These are phyloP conservation scores for Pterophyllum scalare DNA, from an alignment of 2,113 vertebrate genomes.

Conservation along the genomic window DNA sequence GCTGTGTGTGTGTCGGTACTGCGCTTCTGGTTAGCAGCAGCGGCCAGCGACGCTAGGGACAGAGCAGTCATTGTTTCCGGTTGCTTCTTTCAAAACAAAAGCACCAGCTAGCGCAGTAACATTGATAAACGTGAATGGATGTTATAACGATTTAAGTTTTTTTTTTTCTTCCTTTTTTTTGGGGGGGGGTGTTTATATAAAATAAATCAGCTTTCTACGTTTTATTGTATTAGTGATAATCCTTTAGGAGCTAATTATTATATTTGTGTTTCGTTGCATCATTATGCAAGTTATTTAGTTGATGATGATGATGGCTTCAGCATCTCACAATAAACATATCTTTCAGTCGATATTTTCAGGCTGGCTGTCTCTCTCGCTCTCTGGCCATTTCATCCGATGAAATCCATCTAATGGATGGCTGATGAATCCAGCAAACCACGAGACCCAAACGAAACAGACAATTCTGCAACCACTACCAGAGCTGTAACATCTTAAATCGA, in stretches of 20 bases:
- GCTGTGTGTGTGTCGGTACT: background rate
- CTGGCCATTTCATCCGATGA: background rate
- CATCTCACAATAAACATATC: too few relatives aligned
- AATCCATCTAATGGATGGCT: too few relatives aligned
- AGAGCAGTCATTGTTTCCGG: background rate
- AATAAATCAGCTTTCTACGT: background rate
- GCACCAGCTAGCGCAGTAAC: background rate
- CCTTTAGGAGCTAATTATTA: background rate
- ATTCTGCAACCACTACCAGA: background rate
- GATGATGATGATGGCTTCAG: too few relatives aligned
- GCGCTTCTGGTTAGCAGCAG: background rate
- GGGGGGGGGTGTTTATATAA: too few relatives aligned
- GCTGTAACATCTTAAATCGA: background rate
- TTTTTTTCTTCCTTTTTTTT: too few relatives aligned
- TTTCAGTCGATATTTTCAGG: too few relatives aligned
- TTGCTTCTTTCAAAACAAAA: slow-evolving; percentile 32
- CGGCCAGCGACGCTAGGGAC: background rate
- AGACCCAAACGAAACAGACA: background rate
- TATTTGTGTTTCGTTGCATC: background rate
- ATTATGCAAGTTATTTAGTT: background rate
- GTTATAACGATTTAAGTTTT: background rate
- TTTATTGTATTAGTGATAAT: background rate
- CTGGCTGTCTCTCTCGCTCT: too few relatives aligned
- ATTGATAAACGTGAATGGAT: background rate
- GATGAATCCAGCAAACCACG: rapidly evolving